Conservation (phyloP, 2,113 vertebrate genomes). For the Dasypus novemcinctus region DNA sequence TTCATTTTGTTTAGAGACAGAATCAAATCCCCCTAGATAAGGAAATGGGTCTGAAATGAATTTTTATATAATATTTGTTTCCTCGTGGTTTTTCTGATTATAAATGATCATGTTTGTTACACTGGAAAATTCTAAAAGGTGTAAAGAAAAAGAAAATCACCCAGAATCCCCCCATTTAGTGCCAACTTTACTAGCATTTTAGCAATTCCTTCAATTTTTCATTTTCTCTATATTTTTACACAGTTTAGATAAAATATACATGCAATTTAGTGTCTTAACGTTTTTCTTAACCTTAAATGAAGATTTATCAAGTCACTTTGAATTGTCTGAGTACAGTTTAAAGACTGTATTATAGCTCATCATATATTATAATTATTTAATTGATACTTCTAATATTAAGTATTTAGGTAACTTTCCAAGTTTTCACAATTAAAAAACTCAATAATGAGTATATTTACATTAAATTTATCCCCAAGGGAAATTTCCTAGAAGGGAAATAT, state of each 20-base stretch:
- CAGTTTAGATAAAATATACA: neutral
- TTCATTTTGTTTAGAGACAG: neutral
- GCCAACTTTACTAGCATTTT: slow-evolving; percentile 12
- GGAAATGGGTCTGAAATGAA: neutral
- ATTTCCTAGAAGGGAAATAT: slow-evolving; percentile 35
- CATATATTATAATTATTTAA: neutral
- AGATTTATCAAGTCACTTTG: slow-evolving; percentile 36
- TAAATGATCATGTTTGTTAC: neutral
- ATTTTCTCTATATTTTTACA: slow-evolving; percentile 5
- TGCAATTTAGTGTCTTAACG: neutral
- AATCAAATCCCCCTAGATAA: slow-evolving; percentile 1
- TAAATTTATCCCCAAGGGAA: neutral
- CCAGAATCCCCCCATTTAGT: neutral
- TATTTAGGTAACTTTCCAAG: neutral
- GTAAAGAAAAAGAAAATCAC: slow-evolving; percentile 27
- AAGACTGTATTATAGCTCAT: neutral
- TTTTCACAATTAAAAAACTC: slow-evolving; percentile 38
- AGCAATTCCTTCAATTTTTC: neutral
- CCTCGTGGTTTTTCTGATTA: neutral
- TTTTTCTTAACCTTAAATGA: slow-evolving; percentile 35
- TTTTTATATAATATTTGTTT: slow-evolving; percentile 15
- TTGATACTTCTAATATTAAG: slow-evolving; percentile 5
- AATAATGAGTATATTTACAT: neutral
- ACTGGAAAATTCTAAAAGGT: neutral
- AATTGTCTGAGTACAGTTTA: neutral